Evolutionary conservation across 2,888 invertebrate genomes (phyloP), one percentile per base, ranked within the genome.

Genomic region (Nineta flava): DNA sequence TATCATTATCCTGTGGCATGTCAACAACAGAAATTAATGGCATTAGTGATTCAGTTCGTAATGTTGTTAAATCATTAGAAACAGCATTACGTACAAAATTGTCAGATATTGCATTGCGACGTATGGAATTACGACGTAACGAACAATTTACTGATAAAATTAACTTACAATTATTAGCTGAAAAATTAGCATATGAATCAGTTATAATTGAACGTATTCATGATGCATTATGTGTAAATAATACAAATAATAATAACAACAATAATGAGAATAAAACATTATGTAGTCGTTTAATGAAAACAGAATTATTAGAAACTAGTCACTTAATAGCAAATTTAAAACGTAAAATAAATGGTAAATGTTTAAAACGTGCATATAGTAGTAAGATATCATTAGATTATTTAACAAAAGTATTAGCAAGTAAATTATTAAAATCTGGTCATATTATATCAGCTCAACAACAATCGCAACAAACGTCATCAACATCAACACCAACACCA

Each of bases 141-240:
- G 81, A 81, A 50, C 77, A 81, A 58, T 70, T 85, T 54, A 80
- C 83, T 49, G 76, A 76, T 51, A 73, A 76, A 45, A 78, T 79
- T 54, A 79, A 78, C 60, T 66, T 83, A 54, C 79, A 83, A 59
- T 71, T 87, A 49, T 67, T 86, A 50, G 86, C 87, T 2, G 87
- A 87, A 64, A 81, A 86, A 60, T 71, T 87, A 16, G 86, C 87
- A 1, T 87, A 81, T 62, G 87, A 88, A 67, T 81, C 83, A 51
- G 79, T 86, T 19, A 72, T 83, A 51, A 75, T 83, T 51, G 74
- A 77, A 53, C 72, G 79, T 58, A 76, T 83, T 54, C 77, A 79
- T 56, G 80, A 82, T 62, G 81, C 82, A 46, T 69, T 82, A 47
- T 26, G 26, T 26, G 26, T 26, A 26, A 26, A 26, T 26, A 26